Evolutionary conservation across 2,113 vertebrate species (phyloP).

Genomic region (Bujurquina vittata): DNA sequence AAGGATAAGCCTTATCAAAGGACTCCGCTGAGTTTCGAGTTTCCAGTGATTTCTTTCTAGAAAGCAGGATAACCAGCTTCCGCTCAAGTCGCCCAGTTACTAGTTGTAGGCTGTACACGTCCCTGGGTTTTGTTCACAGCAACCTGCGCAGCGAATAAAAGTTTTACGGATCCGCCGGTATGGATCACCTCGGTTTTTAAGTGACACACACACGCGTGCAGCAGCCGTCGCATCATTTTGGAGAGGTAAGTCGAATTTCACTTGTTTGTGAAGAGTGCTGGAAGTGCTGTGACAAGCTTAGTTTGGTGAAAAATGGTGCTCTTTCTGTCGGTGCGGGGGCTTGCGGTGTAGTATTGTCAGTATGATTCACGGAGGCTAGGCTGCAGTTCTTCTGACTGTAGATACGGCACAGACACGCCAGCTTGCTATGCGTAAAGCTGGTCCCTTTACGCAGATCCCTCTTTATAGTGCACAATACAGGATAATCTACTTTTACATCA

Average conservation of each 20-base stretch:
- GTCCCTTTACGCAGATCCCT: slow-evolving; percentile 23
- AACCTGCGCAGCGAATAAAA: slow-evolving; percentile 77
- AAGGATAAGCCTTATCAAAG: slow-evolving; percentile 76
- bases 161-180: slow-evolving; percentile 81
- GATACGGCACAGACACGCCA: background rate
- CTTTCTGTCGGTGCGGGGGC: background rate
- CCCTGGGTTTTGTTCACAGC: slow-evolving; percentile 7
- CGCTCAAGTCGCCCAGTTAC: slow-evolving; percentile 22
- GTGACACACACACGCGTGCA: slow-evolving; percentile 24
- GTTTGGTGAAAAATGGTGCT: slow-evolving; percentile 22
- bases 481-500: background rate
- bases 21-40: slow-evolving; percentile 66
- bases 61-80: slow-evolving; percentile 50
- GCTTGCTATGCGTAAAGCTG: background rate
- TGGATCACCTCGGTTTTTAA: slow-evolving; percentile 78
- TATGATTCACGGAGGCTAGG: slow-evolving; percentile 4
- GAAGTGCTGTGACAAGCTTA: background rate
- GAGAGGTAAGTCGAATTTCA: slow-evolving; percentile 68
- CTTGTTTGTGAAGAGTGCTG: background rate
- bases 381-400: slow-evolving; percentile 6
- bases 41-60: slow-evolving; percentile 55
- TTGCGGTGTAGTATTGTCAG: background rate
- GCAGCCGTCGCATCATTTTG: slow-evolving; percentile 40
- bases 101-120: slow-evolving; percentile 23
- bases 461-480: background rate